Evolutionary conservation across 1,140 invertebrate genomes (phyloP), one percentile per base, ranked within the genome.

Genomic region (Cydia strobilella): DNA sequence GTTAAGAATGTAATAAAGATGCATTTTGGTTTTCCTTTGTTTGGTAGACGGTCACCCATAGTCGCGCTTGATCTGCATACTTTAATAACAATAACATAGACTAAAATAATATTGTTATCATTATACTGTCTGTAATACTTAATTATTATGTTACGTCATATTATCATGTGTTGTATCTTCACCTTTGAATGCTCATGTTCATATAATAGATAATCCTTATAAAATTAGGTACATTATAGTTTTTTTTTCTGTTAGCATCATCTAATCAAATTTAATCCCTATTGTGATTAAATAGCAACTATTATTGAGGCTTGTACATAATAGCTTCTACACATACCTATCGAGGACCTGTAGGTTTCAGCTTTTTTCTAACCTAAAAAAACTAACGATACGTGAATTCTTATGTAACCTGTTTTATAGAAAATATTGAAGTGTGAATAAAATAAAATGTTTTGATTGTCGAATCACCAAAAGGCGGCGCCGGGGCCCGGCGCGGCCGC

Each of bases 401-500:
- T 39, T 69, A 69, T 69, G 65, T 69, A 69, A 69, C 31, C 65
- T 69, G 65, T 69, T 69, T 69, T 69, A 69, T 69, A 69, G 35
- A 69, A 69, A 69, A 69, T 69, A 73, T 54, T 73, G 48, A 25
- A 73, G 39, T 51, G 71, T 72, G 51, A 31, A 75, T 72, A 72
- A 51, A 20, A 42, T 20, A 72, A 77, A 80, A 82, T 80, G 78
- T 84, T 82, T 80, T 80, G 65, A 79, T 87, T 89, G 89, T 86
- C 87, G 89, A 89, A 89, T 90, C 86, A 81, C 86, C 86, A 87
- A 89, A 84, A 82, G 48, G 42, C 39, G 18, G 59, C 65, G 65
- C 65, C 65, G 65, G 31, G 5, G 25, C 62, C 65, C 27, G 25
- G 65, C 65, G 27, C 65, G 54, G 54, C 54, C 54, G 18, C 54